Base-by-base conservation (phyloP, 2,888 invertebrate species). In the Caenorhabditis angaria region DNA sequence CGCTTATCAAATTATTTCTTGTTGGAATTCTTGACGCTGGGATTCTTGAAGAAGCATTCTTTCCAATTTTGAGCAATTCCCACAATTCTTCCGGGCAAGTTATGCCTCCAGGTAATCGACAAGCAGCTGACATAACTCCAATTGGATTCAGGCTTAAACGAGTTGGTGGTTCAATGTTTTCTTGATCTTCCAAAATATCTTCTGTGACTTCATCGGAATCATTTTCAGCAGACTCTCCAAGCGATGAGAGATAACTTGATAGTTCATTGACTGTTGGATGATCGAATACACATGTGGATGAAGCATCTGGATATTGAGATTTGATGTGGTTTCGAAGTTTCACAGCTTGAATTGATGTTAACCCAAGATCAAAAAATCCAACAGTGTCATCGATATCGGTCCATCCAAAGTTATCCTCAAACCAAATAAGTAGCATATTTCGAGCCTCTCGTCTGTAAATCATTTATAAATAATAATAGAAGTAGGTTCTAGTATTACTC, bases 81-180 rank as follows among this genome's bases (percentile, higher is more conserved):
- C 85, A 84, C 27, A 84, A 78, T 22, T 86, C 82, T 0, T 65
- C 70, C 5, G 80, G 74, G 29, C 76, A 78, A 0, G 56, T 53
- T 6, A 85, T 65, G 22, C 80, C 77, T 4, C 82, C 83, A 1
- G 86, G 85, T 2, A 86, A 65, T 18, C 85, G 78, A 65, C 85
- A 86, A 6, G 84, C 67, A 24, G 81, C 72, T 1, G 77, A 62
- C 69, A 70, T 69, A 0, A 74, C 69, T 24, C 69, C 75, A 27
- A 75, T 65, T 3, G 67, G 75, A 50, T 58, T 62, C 6, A 60
- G 25, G 28, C 64, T 64, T 5, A 73, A 20, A 14, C 73, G 54
- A 28, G 73, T 74, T 48, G 69, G 69, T 20, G 62, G 55, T 12
- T 48, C 18, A 22, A 53, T 35, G 8, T 72, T 58, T 22, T 56